phyloP scores from a whole-genome alignment of 2,113 vertebrate genomes.

The Phalacrocorax pelagicus region DNA sequence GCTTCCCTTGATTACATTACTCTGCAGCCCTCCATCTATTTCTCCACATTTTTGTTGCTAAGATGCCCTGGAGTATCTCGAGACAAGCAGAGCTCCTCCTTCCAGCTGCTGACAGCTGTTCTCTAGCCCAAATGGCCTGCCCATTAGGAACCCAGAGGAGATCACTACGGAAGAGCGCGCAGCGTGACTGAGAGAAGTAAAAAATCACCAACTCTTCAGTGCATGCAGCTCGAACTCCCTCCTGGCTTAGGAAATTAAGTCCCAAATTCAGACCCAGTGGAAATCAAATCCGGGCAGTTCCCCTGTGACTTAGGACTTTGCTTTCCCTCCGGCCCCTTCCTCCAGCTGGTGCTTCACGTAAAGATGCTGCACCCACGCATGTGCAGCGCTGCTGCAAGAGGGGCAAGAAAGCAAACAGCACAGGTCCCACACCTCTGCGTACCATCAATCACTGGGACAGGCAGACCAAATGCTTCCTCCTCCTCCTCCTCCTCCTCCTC shows the following conservation, averaged over 20 bases:
- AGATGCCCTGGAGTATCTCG: not conserved
- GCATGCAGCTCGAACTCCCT: not conserved
- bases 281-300: not conserved
- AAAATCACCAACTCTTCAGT: not conserved
- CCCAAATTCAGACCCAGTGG: not conserved
- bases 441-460: not conserved
- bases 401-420: not conserved
- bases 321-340: not conserved
- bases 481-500: not conserved
- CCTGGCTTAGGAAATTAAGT: not conserved
- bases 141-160: not conserved
- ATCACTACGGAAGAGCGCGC: fast-evolving
- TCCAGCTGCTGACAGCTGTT: not conserved
- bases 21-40: not conserved
- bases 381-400: not conserved
- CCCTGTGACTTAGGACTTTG: not conserved
- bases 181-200: not conserved
- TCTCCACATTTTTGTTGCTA: not conserved
- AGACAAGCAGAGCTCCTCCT: not conserved
- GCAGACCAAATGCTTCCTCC: not conserved
- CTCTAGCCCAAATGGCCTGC: not conserved
- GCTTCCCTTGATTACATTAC: not conserved
- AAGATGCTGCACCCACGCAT: not conserved
- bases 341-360: not conserved
- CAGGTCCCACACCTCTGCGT: not conserved